These are phyloP conservation scores for Laspeyria flexula DNA, from an alignment of 2,888 invertebrate genomes.

Conservation along the genomic window DNA sequence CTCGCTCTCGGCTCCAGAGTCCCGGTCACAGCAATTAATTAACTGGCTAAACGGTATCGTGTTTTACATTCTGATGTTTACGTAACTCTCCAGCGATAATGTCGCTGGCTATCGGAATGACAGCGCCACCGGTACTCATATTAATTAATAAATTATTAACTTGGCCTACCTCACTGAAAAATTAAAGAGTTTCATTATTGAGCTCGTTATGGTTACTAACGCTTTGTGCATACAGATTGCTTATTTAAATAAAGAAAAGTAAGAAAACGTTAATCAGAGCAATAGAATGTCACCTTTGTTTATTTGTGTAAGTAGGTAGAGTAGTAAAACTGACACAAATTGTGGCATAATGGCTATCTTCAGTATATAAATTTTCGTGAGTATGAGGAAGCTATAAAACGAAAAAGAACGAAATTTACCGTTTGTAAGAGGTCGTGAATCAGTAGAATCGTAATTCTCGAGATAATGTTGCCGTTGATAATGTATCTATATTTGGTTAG, in stretches of 20 bases:
- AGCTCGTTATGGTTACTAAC: constrained; percentile 67
- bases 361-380: constrained; percentile 36
- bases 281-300: constrained; percentile 30
- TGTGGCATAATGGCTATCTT: constrained; percentile 15
- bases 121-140: constrained; percentile 70
- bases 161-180: constrained; percentile 77
- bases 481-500: background rate
- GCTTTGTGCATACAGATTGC: constrained; percentile 78
- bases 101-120: constrained; percentile 74
- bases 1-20: constrained; percentile 60
- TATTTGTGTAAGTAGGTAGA: background rate
- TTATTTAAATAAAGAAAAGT: constrained; percentile 70
- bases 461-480: constrained; percentile 38
- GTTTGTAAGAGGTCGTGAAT: constrained; percentile 62
- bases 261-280: constrained; percentile 53
- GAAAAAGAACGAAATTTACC: constrained; percentile 55
- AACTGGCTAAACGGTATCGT: constrained; percentile 83
- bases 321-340: constrained; percentile 12
- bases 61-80: constrained; percentile 84
- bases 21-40: constrained; percentile 82
- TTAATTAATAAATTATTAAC: constrained; percentile 82
- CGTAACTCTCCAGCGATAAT: constrained; percentile 81
- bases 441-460: constrained; percentile 60
- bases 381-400: constrained; percentile 60
- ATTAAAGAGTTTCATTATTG: constrained; percentile 79